Percentiles rank a stretch among this genome's conserved stretches.
Evolutionary conservation across 2,797 vertebrate genomes (phyloP).

Genomic region (Acanthiza pusilla): DNA sequence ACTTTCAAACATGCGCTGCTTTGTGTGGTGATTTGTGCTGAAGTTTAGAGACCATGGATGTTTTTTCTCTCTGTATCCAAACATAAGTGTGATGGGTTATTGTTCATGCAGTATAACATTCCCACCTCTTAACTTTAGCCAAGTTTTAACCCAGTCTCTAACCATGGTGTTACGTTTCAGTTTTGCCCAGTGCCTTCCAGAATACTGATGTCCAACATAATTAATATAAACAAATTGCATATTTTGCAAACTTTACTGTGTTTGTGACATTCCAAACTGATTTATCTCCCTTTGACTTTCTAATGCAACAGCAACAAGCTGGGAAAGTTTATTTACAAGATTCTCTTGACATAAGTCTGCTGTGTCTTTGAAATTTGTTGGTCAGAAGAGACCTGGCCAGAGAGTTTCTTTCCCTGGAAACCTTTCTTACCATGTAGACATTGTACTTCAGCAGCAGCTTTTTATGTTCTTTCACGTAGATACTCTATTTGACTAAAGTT

Average conservation of each 20-base stretch:
- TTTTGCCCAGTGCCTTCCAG: background rate
- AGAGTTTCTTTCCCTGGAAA: background rate
- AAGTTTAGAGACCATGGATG: background rate
- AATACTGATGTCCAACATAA: background rate
- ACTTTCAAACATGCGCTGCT: background rate
- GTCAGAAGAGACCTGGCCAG: background rate
- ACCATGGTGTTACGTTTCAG: fast-evolving
- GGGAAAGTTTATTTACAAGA: background rate
- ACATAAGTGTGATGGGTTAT: background rate
- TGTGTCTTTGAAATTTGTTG: background rate
- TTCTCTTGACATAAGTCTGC: background rate
- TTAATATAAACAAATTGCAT: background rate
- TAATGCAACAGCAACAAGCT: background rate
- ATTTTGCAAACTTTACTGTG: background rate
- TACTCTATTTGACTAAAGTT: background rate
- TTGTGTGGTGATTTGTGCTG: background rate
- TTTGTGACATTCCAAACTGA: background rate
- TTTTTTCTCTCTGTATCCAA: background rate
- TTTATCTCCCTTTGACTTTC: background rate
- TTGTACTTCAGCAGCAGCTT: background rate
- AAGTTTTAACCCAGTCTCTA: background rate
- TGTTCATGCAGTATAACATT: background rate
- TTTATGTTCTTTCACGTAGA: background rate
- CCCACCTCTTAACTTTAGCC: background rate
- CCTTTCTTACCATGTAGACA: background rate